Percentiles rank a stretch among this genome's conserved stretches.
Conservation (phyloP, 2,113 vertebrate species). For the Corapipo altera region DNA sequence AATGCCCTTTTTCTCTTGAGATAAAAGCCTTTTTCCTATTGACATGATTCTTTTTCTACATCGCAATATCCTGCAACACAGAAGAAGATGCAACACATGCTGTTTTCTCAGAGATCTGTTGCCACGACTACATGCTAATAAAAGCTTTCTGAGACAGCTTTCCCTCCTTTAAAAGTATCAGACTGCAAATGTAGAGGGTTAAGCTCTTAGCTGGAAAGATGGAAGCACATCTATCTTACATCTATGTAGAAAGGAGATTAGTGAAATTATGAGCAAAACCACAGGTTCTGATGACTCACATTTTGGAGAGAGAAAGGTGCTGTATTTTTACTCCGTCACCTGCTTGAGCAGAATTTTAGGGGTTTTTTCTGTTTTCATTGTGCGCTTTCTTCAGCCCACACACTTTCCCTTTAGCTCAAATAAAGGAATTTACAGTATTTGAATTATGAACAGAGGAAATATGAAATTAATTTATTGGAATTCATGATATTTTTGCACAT, state of each 20-base stretch:
- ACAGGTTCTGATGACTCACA: not conserved
- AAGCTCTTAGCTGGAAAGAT: not conserved
- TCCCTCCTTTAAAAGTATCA: not conserved
- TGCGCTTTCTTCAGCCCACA: not conserved
- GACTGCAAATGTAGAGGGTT: not conserved
- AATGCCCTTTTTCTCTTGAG: not conserved
- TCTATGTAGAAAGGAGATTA: not conserved
- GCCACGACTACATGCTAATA: not conserved
- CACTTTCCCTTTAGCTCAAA: not conserved
- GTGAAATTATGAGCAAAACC: not conserved
- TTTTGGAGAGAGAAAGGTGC: not conserved
- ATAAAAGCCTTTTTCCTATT: not conserved
- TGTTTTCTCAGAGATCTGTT: constrained; percentile 30
- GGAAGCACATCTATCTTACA: not conserved
- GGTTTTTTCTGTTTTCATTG: not conserved
- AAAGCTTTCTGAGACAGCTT: not conserved
- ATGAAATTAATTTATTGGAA: not conserved
- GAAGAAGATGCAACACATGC: not conserved
- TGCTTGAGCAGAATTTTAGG: not conserved
- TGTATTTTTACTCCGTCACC: not conserved
- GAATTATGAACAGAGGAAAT: not conserved
- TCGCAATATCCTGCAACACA: not conserved
- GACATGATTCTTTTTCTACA: not conserved
- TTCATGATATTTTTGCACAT: not conserved
- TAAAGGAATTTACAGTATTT: not conserved